Percentiles rank a stretch among this genome's conserved stretches.
Evolutionary conservation across 2,888 invertebrate species (phyloP).

Genomic region (Eulithis prunata): DNA sequence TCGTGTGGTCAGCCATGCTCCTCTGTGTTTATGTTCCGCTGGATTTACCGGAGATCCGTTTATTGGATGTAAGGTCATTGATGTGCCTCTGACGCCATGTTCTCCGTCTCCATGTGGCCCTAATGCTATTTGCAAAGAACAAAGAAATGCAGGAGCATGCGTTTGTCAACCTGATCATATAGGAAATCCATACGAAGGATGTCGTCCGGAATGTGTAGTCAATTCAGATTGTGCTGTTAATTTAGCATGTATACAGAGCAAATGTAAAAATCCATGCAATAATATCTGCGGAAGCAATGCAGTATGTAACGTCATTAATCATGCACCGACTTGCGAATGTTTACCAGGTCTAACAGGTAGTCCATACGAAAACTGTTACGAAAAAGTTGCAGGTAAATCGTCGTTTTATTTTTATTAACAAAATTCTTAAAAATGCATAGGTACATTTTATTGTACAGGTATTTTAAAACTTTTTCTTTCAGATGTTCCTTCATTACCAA

Average conservation of each 20-base stretch:
- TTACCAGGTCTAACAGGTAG: conserved; percentile 85
- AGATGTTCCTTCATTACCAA: conserved; percentile 63
- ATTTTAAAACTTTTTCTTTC: conserved; percentile 39
- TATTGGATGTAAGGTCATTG: conserved; percentile 77
- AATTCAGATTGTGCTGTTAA: conserved; percentile 90
- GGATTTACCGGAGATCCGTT: conserved; percentile 87
- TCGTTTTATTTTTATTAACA: neutral
- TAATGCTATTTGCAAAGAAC: conserved; percentile 89
- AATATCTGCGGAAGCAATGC: conserved; percentile 91
- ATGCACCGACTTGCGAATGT: conserved; percentile 89
- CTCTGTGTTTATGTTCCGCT: conserved; percentile 88
- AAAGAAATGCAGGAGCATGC: conserved; percentile 87
- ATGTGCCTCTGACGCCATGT: conserved; percentile 85
- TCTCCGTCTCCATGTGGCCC: conserved; percentile 89
- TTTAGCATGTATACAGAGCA: conserved; percentile 88
- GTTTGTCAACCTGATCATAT: conserved; percentile 87
- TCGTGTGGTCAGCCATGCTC: conserved; percentile 89
- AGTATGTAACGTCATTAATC: conserved; percentile 88
- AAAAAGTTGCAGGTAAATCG: conserved; percentile 63
- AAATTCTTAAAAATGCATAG: neutral
- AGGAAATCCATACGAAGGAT: conserved; percentile 91
- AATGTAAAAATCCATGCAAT: conserved; percentile 90
- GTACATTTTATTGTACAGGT: neutral
- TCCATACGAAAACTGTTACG: conserved; percentile 83
- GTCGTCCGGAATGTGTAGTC: conserved; percentile 89